Evolutionary conservation across 2,888 invertebrate genomes (phyloP).

Genomic region (Galeruca laticollis): DNA sequence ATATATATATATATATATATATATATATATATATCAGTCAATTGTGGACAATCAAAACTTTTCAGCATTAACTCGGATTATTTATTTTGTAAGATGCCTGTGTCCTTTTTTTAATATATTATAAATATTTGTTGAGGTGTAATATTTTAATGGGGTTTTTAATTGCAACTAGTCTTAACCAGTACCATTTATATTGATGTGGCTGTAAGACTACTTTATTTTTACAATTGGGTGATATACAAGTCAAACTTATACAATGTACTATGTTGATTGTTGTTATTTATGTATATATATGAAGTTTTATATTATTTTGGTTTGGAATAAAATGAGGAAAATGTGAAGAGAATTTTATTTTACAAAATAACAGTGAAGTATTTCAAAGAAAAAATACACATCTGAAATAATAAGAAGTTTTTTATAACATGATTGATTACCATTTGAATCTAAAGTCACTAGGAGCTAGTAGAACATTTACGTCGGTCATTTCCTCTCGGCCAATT

Average conservation of each 20-base stretch:
- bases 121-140: background rate
- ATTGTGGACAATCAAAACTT: too few relatives aligned
- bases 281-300: conserved; percentile 32
- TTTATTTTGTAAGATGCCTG: background rate
- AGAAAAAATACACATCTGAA: too few relatives aligned
- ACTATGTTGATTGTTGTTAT: conserved; percentile 38
- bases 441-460: too few relatives aligned
- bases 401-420: too few relatives aligned
- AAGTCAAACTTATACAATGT: conserved; percentile 23
- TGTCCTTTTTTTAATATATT: background rate
- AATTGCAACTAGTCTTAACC: conserved; percentile 26
- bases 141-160: conserved; percentile 16
- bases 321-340: conserved; percentile 32
- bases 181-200: conserved; percentile 20
- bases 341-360: background rate
- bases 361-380: background rate
- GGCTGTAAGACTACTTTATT: conserved; percentile 25
- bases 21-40: too few relatives aligned
- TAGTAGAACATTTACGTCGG: too few relatives aligned
- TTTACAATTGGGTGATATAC: conserved; percentile 33
- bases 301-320: conserved; percentile 43
- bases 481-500: too few relatives aligned
- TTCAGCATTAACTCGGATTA: background rate
- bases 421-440: too few relatives aligned
- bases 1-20: too few relatives aligned